Base-by-base conservation (phyloP, 2,797 vertebrate species). In the Australoheros facetus region DNA sequence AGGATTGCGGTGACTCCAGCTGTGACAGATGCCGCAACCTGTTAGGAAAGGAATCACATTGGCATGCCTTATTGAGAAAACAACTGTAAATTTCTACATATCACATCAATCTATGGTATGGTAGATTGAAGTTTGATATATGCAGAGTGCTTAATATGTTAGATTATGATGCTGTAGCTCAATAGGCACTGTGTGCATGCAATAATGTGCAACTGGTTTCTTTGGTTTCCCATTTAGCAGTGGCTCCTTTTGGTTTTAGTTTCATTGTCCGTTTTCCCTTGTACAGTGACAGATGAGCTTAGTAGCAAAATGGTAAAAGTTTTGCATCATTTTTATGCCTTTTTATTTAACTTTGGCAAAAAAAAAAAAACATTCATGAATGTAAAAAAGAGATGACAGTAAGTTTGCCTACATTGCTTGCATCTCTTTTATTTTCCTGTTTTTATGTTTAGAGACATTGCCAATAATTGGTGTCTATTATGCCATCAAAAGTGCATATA, bases 11-110 rank as follows among this genome's bases (percentile, higher is more conserved):
- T 56, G 39, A 64, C 69, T 73, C 76, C 71, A 75, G 66, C 82
- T 60, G 77, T 82, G 77, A 59, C 8, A 69, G 2, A 85, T 51
- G 69, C 71, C 75, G 62, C 79, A 80, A 80, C 62, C 60, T 32
- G 21, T 73, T 80, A 80, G 79, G 74, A 79, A 83, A 85, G 42
- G 53, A 81, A 78, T 71, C 54, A 11, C 70, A 76, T 83, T 56
- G 75, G 88, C 91, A 91, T 93, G 90, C 90, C 90, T 93, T 92
- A 92, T 72, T 56, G 54, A 56, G 64, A 37, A 75, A 78, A 69
- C 11, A 76, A 66, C 23, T 88, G 84, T 87, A 85, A 81, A 88
- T 71, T 58, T 90, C 83, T 64, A 90, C 87, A 87, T 87, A 81
- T 82, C 83, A 90, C 51, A 39, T 76, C 78, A 56, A 42, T 86